A percentile compares a stretch with the other conserved stretches of the same genome.
Evolutionary conservation across 2,888 invertebrate genomes (phyloP).

Genomic region (Petrolisthes manimaculis): DNA sequence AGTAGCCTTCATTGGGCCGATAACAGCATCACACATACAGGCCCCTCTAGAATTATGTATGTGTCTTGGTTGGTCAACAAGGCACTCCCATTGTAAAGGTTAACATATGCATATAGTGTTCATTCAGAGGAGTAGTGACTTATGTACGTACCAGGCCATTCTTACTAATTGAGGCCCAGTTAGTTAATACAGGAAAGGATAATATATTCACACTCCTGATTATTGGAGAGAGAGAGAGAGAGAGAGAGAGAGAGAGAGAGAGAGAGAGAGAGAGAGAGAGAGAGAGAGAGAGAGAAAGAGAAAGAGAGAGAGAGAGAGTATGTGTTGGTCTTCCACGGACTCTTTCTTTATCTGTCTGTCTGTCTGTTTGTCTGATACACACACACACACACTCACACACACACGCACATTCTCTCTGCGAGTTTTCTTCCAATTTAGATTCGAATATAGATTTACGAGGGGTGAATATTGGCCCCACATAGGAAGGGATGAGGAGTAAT

Average conservation of each 20-base stretch:
- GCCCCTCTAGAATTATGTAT: no score
- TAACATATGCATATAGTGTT: no score
- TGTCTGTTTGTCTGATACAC: background rate
- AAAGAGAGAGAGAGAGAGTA: background rate
- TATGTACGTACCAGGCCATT: no score
- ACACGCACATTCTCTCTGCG: background rate
- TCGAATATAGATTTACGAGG: slow-evolving; percentile 30
- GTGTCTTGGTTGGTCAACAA: no score
- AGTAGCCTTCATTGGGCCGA: no score
- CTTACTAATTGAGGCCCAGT: no score
- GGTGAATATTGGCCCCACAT: slow-evolving; percentile 10
- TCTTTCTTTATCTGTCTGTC: background rate
- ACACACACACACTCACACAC: slow-evolving; percentile 7
- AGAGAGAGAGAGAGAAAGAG: background rate
- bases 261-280: background rate
- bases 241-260: background rate
- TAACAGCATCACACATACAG: no score
- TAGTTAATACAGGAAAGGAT: no score
- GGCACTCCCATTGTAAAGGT: no score
- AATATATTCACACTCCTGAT: background rate
- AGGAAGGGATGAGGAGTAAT: slow-evolving; percentile 11
- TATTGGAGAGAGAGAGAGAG: background rate
- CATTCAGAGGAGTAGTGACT: no score
- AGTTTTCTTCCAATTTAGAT: slow-evolving; percentile 38
- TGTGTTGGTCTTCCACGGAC: background rate